Evolutionary conservation across 1,140 invertebrate species (phyloP), one percentile per base, ranked within the genome.

Genomic region (Meteorus sp.): DNA sequence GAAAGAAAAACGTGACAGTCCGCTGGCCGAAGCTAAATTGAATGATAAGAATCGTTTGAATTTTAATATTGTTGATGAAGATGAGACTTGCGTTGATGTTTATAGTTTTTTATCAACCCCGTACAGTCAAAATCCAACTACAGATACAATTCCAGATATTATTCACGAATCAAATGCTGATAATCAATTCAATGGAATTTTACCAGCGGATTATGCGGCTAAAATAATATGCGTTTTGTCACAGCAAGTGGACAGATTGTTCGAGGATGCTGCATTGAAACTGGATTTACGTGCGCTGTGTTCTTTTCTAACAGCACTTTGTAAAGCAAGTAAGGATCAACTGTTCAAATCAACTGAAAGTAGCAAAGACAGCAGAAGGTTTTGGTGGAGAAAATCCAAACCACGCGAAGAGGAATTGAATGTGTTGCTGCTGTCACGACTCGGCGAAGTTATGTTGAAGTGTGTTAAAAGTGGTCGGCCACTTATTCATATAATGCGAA

Each of bases 211-310:
- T 9, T 89, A 93, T 63, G 89, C 93, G 0, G 90, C 91, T 0
- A 89, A 93, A 71, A 90, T 94, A 2, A 85, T 94, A 33, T 95
- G 93, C 75, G 88, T 90, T 0, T 73, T 97, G 7, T 91, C 91
- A 0, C 90, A 94, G 60, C 89, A 90, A 68, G 91, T 93, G 0
- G 93, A 96, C 72, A 87, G 88, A 59, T 69, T 93, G 6, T 92
- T 92, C 66, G 90, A 93, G 60, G 89, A 94, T 59, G 90, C 94
- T 5, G 92, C 93, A 3, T 84, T 90, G 20, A 89, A 93, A 56
- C 78, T 96, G n/a, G 95, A 94, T 67, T 79, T 97, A 31, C 85
- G 87, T 31, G 86, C 92, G 0, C 76, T 96, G n/a, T 87, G 88
- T 35, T 86, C 86, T 43, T 95, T 96, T 68, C 76, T 96, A 22